Evolutionary conservation across 1,140 invertebrate species (phyloP), one percentile per base, ranked within the genome.

Genomic region (Bombus picipes): DNA sequence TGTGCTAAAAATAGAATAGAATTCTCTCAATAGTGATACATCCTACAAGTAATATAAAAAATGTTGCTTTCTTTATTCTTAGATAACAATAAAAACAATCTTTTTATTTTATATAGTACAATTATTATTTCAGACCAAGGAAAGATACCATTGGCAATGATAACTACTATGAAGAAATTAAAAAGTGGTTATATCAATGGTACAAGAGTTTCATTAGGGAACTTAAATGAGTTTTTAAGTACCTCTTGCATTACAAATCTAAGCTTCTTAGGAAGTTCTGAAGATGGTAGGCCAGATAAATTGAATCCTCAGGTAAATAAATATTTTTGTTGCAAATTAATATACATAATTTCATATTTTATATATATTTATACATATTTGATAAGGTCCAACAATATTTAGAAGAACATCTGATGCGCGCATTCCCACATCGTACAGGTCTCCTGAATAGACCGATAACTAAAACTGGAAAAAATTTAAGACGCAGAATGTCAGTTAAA

Each of bases 131-230:
- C 95, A 99, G 98, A 99, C 96, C 97, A 99, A 95, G 98, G 98
- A 76, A 98, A 97, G 94, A 97, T 99, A 79, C 98, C 98, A 12
- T 96, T 98, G 92, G 98, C 99, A 0, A 98, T 99, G 97, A 97
- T 99, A 89, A 99, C 98, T 32, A 99, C 99, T 8, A 98, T 99
- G 96, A 99, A 99, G 93, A 99, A 99, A 95, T 95, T 99, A 3
- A 99, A 99, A 95, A 99, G 98, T 89, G 99, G 99, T 41, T 99
- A 99, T 93, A 99, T 99, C 70, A 99, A 99, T 94, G 99, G 99
- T 43, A 99, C 99, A 32, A 97, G 99, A 93, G 98, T 99, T 0
- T 98, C 98, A 82, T 95, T 99, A 37, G 99, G 99, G 65, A 97
- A 97, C 94, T 94, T 99, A 22, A 97, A 97, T 84, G 98, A 99